Percentiles rank a stretch among this genome's conserved stretches.
phyloP scores from a whole-genome alignment of 2,797 vertebrate genomes.

The Pristis pectinata region DNA sequence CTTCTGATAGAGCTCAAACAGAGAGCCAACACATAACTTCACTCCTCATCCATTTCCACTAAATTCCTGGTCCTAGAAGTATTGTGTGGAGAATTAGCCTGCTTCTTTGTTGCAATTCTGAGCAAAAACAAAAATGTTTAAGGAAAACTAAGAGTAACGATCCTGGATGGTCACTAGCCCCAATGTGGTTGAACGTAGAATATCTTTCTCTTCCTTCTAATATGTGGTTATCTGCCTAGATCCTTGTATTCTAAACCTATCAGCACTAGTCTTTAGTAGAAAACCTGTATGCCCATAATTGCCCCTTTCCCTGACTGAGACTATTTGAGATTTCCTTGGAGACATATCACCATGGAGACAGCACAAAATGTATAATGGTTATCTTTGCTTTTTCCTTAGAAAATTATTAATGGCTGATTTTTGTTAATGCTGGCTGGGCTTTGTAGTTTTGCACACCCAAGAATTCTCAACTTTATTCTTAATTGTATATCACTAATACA shows the following conservation, averaged over 20 bases:
- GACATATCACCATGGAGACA: slow-evolving; percentile 24
- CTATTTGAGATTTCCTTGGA: slow-evolving; percentile 18
- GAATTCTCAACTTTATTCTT: background rate
- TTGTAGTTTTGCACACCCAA: background rate
- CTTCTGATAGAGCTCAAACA: background rate
- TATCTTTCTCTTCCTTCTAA: background rate
- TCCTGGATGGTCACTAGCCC: background rate
- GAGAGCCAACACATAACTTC: background rate
- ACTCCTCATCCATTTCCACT: background rate
- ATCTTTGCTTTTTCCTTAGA: slow-evolving; percentile 1
- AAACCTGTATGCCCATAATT: background rate
- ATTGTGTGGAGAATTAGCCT: background rate
- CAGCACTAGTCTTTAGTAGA: background rate
- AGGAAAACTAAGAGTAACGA: background rate
- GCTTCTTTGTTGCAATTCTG: background rate
- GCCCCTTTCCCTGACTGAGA: background rate
- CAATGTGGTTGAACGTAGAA: background rate
- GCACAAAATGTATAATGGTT: slow-evolving; percentile 15
- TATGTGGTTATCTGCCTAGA: background rate
- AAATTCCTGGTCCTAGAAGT: background rate
- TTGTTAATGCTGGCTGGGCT: background rate
- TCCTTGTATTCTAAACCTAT: background rate
- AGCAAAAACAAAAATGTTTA: background rate
- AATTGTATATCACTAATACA: background rate
- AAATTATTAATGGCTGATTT: slow-evolving; percentile 25